Evolutionary conservation across 2,797 vertebrate species (phyloP).

Genomic region (Urosaurus nigricauda): DNA sequence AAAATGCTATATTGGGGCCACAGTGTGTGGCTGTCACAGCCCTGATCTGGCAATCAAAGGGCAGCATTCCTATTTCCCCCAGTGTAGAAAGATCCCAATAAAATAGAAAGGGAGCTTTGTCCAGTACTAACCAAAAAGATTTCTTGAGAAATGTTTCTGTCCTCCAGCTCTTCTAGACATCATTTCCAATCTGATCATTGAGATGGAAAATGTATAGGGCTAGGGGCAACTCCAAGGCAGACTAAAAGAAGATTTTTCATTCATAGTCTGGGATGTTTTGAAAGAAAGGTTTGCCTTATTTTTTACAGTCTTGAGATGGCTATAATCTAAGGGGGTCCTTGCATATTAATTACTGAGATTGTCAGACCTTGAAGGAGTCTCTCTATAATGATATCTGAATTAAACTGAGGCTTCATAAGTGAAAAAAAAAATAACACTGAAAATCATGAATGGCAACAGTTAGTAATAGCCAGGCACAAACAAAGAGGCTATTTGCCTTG

Average conservation of each 20-base stretch:
- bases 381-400: constrained; percentile 50
- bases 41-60: too few species aligned
- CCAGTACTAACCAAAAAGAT: neutral
- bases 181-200: neutral
- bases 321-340: constrained; percentile 62
- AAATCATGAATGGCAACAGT: constrained; percentile 51
- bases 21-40: too few species aligned
- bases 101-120: neutral
- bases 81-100: neutral
- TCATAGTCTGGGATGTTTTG: constrained; percentile 40
- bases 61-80: too few species aligned
- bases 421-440: constrained; percentile 48
- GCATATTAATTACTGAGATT: constrained; percentile 63
- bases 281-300: constrained; percentile 38
- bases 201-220: neutral
- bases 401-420: constrained; percentile 39
- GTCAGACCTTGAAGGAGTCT: constrained; percentile 55
- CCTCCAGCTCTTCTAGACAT: neutral
- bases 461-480: constrained; percentile 8
- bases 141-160: neutral
- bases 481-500: neutral
- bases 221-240: neutral
- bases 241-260: neutral
- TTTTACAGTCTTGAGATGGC: constrained; percentile 50
- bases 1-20: too few species aligned